phyloP scores from a whole-genome alignment of 2,888 invertebrate genomes.

The Rhagonycha lutea region DNA sequence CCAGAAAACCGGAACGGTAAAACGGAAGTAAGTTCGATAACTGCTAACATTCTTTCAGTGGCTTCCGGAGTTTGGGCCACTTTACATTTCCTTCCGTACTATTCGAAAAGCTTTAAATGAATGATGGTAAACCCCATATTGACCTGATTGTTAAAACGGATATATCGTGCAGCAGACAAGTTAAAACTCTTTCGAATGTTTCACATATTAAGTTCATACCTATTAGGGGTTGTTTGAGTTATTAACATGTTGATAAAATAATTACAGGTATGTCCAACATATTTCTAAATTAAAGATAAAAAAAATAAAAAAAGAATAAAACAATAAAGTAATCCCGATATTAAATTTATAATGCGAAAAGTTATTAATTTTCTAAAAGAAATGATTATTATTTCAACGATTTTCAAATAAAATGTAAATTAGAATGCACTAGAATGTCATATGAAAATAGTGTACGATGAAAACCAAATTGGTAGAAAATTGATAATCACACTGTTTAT shows the following conservation, averaged over 20 bases:
- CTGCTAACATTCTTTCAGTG: slow-evolving; percentile 52
- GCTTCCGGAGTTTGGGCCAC: slow-evolving; percentile 51
- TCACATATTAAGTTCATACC: slow-evolving; percentile 23
- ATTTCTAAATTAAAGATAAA: background rate
- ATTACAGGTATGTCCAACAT: background rate
- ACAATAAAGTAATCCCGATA: background rate
- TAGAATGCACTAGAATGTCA: slow-evolving; percentile 39
- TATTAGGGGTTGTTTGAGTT: slow-evolving; percentile 21
- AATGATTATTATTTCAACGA: background rate
- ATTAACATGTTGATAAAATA: slow-evolving; percentile 24
- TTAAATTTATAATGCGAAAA: background rate
- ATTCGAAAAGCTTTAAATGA: slow-evolving; percentile 46
- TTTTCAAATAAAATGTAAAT: background rate
- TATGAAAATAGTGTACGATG: slow-evolving; percentile 53
- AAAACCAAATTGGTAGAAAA: slow-evolving; percentile 58
- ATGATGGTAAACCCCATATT: slow-evolving; percentile 49
- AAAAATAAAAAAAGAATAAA: background rate
- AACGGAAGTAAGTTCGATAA: slow-evolving; percentile 50
- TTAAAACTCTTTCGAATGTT: slow-evolving; percentile 29
- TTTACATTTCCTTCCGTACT: slow-evolving; percentile 55
- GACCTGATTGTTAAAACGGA: slow-evolving; percentile 54
- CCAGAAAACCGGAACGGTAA: slow-evolving; percentile 48
- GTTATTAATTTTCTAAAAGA: background rate
- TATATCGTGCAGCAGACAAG: slow-evolving; percentile 46
- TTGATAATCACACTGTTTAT: slow-evolving; percentile 55